Base-by-base conservation (phyloP, 2,888 invertebrate species). In the Trisateles emortualis region DNA sequence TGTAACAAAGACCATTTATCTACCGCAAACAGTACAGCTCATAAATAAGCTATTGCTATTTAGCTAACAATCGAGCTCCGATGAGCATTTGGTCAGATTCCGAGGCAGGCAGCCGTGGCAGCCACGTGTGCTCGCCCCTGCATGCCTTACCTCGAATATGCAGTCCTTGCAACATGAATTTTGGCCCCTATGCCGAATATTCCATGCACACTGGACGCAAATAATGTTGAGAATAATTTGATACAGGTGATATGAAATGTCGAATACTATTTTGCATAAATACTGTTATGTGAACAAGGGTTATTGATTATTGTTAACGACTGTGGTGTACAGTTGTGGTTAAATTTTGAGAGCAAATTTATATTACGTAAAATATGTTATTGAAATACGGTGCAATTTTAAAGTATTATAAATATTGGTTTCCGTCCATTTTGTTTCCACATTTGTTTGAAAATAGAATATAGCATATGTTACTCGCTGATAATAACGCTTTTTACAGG, bases 41-140 rank as follows among this genome's bases (percentile, higher is more conserved):
- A 84, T 90, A 90, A 90, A 90, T 90, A 90, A 90, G 84, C 83
- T 79, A 81, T 84, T 81, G 89, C 81, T 86, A 90, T 91, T 90
- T 84, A 86, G 84, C 84, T 81, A 86, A 85, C 90, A 89, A 87
- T 88, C 85, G 89, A 81, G 86, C 81, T 79, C 73, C 88, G 86
- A 86, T 90, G 90, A 88, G 90, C 92, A 92, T 92, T 91, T 86
- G 92, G 90, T 90, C 83, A 88, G 91, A 92, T 92, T 92, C 92
- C 92, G 78, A 75, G 78, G 83, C 78, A 81, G 73, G 88, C 84
- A 84, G 88, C 79, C 86, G 81, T 78, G 85, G 87, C 78, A 86
- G 91, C 87, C 90, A 89, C 90, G 90, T 92, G 91, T 91, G 92
- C 81, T 84, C 78, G 84, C 84, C 83, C 84, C 90, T 78, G 86